Evolutionary conservation across 2,797 vertebrate species (phyloP), one percentile per base, ranked within the genome.

Genomic region (Ispidina picta): DNA sequence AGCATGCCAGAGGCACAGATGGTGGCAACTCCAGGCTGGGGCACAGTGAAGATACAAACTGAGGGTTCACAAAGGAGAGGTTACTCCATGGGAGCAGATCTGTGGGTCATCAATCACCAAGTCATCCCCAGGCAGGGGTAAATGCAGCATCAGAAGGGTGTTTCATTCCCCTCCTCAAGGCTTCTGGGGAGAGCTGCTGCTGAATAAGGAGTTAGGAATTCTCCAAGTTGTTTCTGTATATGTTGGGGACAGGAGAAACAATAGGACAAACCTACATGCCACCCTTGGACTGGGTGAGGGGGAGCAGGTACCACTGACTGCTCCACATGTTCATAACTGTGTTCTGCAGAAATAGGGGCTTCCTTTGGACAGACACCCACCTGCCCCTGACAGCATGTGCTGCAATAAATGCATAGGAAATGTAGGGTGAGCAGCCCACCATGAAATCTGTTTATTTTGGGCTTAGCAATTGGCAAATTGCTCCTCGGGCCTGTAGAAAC

Each of bases 141-240:
- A 78, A 52, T 25, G 33, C 49, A 49, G 54, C 39, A 51, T 89
- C 68, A 63, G 66, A 54, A 78, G 76, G 26, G 8, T 10, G 22
- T 26, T 81, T 83, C 21, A 60, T 46, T 44, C n/a, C 17, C 23
- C 16, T 79, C 43, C 1, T 69, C 51, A n/a, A 41, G 18, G 10
- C 15, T 29, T 62, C 8, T 15, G 26, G 44, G 46, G 33, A 63
- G 22, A 69, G 22, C 39, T 85, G 37, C 82, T 90, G 51, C 79
- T 88, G 79, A 48, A 19, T n/a, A 37, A 37, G 0, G 8, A 71
- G 29, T 83, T 78, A 39, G 0, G 0, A 80, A 46, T 62, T 63
- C 28, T 58, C 41, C 0, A 2, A 31, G 33, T 68, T 20, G 6
- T 83, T 77, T 76, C n/a, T 31, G 52, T 76, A 20, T n/a, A 0